phyloP scores from a whole-genome alignment of 2,888 invertebrate genomes.

The Achlya flavicornis region DNA sequence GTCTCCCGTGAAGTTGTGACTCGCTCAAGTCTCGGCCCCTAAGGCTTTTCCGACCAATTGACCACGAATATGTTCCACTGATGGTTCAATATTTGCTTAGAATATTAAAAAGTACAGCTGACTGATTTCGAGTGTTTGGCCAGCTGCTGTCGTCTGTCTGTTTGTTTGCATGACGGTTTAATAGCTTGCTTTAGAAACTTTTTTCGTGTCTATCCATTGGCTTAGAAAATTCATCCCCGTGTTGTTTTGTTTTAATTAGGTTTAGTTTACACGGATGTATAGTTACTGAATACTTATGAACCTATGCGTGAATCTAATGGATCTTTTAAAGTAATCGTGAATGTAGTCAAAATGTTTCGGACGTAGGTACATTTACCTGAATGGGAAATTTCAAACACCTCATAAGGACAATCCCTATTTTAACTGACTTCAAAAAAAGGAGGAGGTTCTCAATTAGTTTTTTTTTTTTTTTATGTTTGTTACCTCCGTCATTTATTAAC shows the following conservation, averaged over 20 bases:
- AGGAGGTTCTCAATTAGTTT: no score
- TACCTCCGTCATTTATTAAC: no score
- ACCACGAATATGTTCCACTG: constrained; percentile 54
- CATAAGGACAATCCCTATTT: no score
- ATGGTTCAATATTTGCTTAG: constrained; percentile 59
- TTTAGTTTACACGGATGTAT: constrained; percentile 3
- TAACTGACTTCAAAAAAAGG: no score
- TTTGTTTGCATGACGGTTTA: constrained; percentile 38
- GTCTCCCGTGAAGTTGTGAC: constrained; percentile 4
- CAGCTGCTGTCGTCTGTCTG: constrained; percentile 59
- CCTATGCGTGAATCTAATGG: background rate
- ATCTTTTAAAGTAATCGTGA: no score
- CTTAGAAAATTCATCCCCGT: constrained; percentile 17
- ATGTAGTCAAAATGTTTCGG: background rate
- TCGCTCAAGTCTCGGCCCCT: constrained; percentile 23
- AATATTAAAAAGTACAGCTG: constrained; percentile 59
- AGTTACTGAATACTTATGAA: background rate
- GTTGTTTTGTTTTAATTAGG: background rate
- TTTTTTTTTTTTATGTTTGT: no score
- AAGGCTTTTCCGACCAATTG: constrained; percentile 63
- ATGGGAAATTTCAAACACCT: background rate
- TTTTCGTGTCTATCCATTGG: constrained; percentile 33
- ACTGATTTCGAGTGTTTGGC: constrained; percentile 51
- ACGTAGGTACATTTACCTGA: background rate
- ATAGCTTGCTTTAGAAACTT: constrained; percentile 29